Base-by-base conservation (phyloP, 2,113 vertebrate genomes). In the Sisor rabdophorus region DNA sequence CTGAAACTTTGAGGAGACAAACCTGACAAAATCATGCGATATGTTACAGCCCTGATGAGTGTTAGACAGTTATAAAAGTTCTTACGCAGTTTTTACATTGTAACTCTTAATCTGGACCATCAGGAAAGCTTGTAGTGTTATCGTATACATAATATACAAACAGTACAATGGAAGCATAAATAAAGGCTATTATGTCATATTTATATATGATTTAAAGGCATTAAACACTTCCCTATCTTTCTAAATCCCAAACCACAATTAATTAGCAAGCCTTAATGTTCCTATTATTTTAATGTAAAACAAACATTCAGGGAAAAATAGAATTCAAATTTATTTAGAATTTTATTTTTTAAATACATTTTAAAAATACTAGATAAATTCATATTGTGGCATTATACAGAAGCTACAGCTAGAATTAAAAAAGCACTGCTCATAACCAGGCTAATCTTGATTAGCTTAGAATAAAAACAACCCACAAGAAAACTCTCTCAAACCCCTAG, bases 391-490 rank as follows among this genome's bases (percentile, higher is more conserved):
- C 61, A 15, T 30, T 60, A 32, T 58, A 74, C 53, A 44, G 40
- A 44, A 44, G 40, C 2, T 63, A 28, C 47, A 6, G 30, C 50
- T 11, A 30, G 36, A 19, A 24, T n/a, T 53, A 19, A 28, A 54
- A 19, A n/a, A 54, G 48, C 52, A 48, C 30, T 55, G 36, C 69
- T 19, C 24, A 36, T 26, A 44, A 32, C 32, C 63, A 60, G 67
- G 82, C 77, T 84, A 81, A 78, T 4, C 56, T 22, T 22, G 40
- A 36, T 78, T 80, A 84, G 82, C 80, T 60, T 16, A 11, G 71
- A 19, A 44, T 30, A 16, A 64, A 67, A 71, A 68, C 55, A 55
- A 30, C 11, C 50, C 48, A 3, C 32, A 74, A 6, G 6, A 8
- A 8, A 24, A 16, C 63, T 64, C 3, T 7, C 15, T 64, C 0